Conservation (phyloP, 2,888 invertebrate genomes). For the Phyto melanocephala region DNA sequence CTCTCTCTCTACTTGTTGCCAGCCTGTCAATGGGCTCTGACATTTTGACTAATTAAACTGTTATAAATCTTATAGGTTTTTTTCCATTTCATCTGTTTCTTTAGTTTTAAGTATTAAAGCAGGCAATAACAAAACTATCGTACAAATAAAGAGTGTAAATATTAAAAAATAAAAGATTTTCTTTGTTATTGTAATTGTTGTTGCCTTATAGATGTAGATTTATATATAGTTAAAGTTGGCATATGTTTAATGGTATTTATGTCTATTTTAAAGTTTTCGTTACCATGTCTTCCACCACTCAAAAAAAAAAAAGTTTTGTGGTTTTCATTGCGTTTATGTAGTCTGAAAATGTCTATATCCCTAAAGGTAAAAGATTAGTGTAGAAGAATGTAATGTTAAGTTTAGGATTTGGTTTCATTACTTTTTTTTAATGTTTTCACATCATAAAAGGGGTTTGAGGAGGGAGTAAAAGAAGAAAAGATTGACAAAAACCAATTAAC, state of each 20-base stretch:
- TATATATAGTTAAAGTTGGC: constrained; percentile 44
- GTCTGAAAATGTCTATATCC: constrained; percentile 53
- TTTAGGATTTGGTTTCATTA: constrained; percentile 46
- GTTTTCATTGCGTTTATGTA: constrained; percentile 4
- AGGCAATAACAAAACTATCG: constrained; percentile 26
- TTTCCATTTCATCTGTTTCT: background rate
- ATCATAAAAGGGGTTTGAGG: background rate
- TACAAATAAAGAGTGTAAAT: constrained; percentile 35
- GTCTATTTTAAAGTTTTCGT: constrained; percentile 62
- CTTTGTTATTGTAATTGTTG: background rate
- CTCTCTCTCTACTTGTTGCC: constrained; percentile 28
- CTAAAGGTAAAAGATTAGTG: constrained; percentile 53
- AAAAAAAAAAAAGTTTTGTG: background rate
- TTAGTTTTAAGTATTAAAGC: background rate
- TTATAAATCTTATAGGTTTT: constrained; percentile 59
- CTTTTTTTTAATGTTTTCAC: constrained; percentile 28
- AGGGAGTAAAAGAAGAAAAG: constrained; percentile 9
- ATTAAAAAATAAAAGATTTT: constrained; percentile 20
- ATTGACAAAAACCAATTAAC: constrained; percentile 66
- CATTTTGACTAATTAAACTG: constrained; percentile 66
- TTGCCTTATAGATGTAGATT: background rate
- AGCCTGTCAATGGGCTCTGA: constrained; percentile 61
- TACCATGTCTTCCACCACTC: constrained; percentile 10
- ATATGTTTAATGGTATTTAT: constrained; percentile 64
- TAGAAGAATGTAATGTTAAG: constrained; percentile 40